Evolutionary conservation across 2,113 vertebrate genomes (phyloP).

Genomic region (Ivindomyrus marchei): DNA sequence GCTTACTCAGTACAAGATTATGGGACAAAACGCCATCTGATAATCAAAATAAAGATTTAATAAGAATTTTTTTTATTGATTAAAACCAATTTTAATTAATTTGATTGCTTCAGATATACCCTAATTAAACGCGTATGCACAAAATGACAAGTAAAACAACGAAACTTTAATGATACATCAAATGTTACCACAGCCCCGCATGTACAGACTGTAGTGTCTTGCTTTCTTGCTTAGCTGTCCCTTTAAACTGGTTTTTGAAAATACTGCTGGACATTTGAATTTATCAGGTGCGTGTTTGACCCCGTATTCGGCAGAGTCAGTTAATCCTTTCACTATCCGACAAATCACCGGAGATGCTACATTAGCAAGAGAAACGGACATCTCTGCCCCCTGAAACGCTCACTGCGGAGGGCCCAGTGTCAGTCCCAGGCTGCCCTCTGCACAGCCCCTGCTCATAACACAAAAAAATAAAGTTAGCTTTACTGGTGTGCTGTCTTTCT

Average conservation of each 20-base stretch:
- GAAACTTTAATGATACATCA: neutral
- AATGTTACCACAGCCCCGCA: neutral
- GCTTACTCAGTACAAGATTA: neutral
- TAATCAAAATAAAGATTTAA: neutral
- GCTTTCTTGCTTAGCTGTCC: neutral
- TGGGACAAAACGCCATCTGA: neutral
- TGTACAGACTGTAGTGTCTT: neutral
- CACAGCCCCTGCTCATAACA: neutral
- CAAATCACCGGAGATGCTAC: neutral
- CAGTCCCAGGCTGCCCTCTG: neutral
- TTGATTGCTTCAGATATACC: neutral
- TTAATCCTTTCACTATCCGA: neutral
- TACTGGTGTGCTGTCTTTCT: neutral
- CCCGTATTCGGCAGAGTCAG: neutral
- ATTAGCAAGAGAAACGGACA: constrained; percentile 4
- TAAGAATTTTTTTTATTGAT: neutral
- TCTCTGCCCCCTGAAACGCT: neutral
- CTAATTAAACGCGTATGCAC: neutral
- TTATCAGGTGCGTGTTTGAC: neutral
- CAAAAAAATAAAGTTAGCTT: neutral
- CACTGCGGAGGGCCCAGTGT: neutral
- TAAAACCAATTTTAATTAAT: neutral
- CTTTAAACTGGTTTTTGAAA: neutral
- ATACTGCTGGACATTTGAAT: constrained; percentile 20
- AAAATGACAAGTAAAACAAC: neutral